A percentile compares a stretch with the other conserved stretches of the same genome.
Evolutionary conservation across 2,888 invertebrate genomes (phyloP).

Genomic region (Actias luna): DNA sequence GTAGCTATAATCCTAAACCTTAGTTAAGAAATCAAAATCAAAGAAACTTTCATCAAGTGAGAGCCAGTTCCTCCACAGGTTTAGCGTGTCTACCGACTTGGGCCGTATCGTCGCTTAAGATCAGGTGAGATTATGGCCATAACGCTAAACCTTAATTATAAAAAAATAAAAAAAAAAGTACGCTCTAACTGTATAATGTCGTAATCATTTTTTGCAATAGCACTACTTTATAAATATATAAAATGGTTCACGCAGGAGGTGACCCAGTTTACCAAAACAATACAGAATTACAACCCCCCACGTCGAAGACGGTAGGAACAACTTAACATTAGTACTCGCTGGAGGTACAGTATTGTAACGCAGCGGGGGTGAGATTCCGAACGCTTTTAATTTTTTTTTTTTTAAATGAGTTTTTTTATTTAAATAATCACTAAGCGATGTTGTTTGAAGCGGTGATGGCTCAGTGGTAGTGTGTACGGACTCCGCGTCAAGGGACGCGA

Average conservation of each 20-base stretch:
- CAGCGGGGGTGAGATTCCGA: background rate
- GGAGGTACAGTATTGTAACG: background rate
- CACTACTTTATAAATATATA: background rate
- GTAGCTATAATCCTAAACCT: no score
- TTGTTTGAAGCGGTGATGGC: no score
- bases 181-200: background rate
- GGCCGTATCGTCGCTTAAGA: no score
- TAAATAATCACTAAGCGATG: no score
- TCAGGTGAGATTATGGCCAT: no score
- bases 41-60: no score
- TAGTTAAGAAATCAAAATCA: no score
- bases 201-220: conserved; percentile 1
- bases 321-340: background rate
- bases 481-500: no score
- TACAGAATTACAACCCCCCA: background rate
- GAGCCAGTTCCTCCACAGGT: no score
- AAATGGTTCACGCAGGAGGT: conserved; percentile 10
- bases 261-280: conserved; percentile 5
- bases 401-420: background rate
- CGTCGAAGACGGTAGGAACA: background rate
- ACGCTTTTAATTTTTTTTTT: background rate
- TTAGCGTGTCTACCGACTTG: no score
- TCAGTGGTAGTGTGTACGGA: no score
- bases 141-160: no score
- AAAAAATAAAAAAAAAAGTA: background rate